Percentiles rank a stretch among this genome's conserved stretches.
Conservation (phyloP, 2,888 invertebrate genomes). For the Sphecodes monilicornis region DNA sequence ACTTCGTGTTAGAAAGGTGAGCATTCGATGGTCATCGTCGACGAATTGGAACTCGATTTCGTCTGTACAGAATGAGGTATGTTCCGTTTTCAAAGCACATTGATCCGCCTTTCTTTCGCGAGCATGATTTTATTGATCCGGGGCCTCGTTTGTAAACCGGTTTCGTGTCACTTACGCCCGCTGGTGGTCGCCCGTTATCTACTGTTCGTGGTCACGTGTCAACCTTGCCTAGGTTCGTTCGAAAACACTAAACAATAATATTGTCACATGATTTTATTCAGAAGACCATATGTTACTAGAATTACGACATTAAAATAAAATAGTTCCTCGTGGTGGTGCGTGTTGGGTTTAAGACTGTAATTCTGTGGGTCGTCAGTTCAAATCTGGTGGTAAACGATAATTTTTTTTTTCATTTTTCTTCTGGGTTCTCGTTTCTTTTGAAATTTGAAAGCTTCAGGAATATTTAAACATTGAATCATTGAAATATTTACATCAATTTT, state of each 20-base stretch:
- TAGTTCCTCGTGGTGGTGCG: not conserved
- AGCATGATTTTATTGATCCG: slow-evolving; percentile 57
- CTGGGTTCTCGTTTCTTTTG: too few species aligned
- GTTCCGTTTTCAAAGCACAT: slow-evolving; percentile 8
- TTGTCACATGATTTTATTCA: not conserved
- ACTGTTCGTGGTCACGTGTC: not conserved
- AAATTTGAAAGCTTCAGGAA: not conserved
- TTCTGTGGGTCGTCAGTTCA: slow-evolving; percentile 33
- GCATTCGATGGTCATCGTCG: slow-evolving; percentile 16
- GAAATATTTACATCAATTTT: not conserved
- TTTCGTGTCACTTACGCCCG: slow-evolving; percentile 8
- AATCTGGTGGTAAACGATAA: not conserved
- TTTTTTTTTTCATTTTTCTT: slow-evolving; percentile 13
- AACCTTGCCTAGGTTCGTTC: not conserved
- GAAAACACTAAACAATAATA: not conserved
- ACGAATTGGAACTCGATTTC: slow-evolving; percentile 9
- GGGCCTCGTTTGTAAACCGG: slow-evolving; percentile 10
- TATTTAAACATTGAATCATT: not conserved
- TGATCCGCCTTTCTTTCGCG: not conserved
- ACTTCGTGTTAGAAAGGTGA: slow-evolving; percentile 67
- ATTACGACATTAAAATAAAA: fast-evolving
- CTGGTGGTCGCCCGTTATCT: not conserved
- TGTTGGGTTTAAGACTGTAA: not conserved
- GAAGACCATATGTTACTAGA: not conserved
- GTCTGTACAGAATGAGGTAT: slow-evolving; percentile 45